A percentile compares a stretch with the other conserved stretches of the same genome.
Evolutionary conservation across 1,140 invertebrate species (phyloP).

Genomic region (Drosophila ogumai): DNA sequence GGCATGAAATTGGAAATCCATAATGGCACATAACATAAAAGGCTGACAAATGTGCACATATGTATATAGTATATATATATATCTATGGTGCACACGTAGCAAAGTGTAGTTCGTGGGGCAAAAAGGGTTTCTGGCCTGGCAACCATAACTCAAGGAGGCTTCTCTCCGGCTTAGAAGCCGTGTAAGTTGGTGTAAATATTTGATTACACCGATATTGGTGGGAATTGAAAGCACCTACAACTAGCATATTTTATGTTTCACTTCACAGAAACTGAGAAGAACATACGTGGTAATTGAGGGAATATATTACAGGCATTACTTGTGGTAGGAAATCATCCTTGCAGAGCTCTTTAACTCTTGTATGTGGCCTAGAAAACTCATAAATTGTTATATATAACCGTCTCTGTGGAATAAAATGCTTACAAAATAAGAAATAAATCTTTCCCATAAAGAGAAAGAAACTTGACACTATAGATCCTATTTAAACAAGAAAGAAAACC

Average conservation of each 20-base stretch:
- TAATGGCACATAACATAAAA: constrained; percentile 56
- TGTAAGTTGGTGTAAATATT: constrained; percentile 19
- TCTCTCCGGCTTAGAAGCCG: background rate
- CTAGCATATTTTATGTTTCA: background rate
- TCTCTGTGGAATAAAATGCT: no score
- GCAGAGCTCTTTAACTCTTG: background rate
- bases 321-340: background rate
- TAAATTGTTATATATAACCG: background rate
- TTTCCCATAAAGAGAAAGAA: no score
- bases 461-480: no score
- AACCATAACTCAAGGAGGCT: constrained; percentile 6
- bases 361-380: background rate
- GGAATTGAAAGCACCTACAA: constrained; percentile 7
- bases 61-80: constrained; percentile 1
- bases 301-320: background rate
- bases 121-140: background rate
- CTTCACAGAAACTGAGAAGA: no score
- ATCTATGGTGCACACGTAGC: constrained; percentile 7
- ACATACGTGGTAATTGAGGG: background rate
- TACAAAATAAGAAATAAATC: no score
- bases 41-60: constrained; percentile 22
- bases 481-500: no score
- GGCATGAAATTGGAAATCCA: constrained; percentile 80
- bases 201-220: constrained; percentile 17
- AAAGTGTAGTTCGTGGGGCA: background rate